phyloP scores from a whole-genome alignment of 2,113 vertebrate species.

The Atlantisia rogersi region DNA sequence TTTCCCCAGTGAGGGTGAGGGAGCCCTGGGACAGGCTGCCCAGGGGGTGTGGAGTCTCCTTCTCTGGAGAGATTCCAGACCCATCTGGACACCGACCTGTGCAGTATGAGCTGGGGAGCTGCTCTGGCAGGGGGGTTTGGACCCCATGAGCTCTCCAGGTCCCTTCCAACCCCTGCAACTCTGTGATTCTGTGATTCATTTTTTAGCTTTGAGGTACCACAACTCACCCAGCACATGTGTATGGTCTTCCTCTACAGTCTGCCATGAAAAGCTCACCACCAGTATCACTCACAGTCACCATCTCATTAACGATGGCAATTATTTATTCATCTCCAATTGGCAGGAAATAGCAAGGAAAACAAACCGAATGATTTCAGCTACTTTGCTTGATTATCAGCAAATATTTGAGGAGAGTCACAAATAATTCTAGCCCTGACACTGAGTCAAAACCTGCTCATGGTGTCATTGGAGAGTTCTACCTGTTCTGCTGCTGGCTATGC shows the following conservation, averaged over 20 bases:
- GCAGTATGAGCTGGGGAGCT: no score
- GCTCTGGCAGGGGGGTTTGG: no score
- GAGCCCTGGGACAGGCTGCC: no score
- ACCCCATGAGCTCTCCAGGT: no score
- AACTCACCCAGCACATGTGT: rapidly evolving
- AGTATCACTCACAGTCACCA: neutral
- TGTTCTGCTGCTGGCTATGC: neutral
- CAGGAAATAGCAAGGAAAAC: neutral
- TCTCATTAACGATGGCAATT: neutral
- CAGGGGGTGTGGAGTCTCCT: no score
- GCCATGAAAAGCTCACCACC: neutral
- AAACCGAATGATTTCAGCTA: neutral
- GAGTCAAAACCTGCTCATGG: neutral
- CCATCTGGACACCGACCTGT: no score
- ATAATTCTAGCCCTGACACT: neutral
- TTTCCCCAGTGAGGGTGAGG: no score
- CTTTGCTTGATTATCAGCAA: neutral
- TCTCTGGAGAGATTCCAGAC: no score
- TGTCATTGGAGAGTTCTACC: neutral
- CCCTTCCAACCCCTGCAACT: no score
- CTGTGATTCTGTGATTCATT: neutral
- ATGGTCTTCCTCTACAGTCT: neutral
- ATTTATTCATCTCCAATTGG: neutral
- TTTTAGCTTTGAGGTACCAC: neutral
- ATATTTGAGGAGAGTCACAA: neutral